A percentile compares a stretch with the other conserved stretches of the same genome.
Evolutionary conservation across 2,113 vertebrate species (phyloP).

Genomic region (Actenoides hombroni): DNA sequence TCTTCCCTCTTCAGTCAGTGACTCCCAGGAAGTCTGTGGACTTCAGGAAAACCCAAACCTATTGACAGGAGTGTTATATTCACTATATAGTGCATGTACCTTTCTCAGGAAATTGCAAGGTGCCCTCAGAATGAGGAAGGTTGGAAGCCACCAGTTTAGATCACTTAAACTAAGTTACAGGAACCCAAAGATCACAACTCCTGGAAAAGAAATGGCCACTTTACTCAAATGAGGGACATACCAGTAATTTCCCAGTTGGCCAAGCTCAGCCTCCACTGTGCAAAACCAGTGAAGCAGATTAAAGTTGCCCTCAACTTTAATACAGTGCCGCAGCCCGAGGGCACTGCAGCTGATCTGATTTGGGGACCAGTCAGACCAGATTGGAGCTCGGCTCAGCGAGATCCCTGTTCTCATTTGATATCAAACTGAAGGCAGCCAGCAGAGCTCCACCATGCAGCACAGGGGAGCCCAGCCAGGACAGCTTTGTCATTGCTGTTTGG

Average conservation of each 20-base stretch:
- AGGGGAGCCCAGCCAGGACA: background rate
- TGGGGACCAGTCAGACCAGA: slow-evolving; percentile 35
- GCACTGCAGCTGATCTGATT: slow-evolving; percentile 29
- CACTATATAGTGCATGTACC: accelerated
- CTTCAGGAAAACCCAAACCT: background rate
- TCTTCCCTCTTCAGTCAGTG: background rate
- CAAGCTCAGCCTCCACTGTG: background rate
- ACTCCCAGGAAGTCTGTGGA: background rate
- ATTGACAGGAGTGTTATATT: background rate
- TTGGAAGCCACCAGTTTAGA: background rate
- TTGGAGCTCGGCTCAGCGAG: background rate
- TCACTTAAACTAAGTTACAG: background rate
- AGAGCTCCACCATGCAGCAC: background rate
- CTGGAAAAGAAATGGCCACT: background rate
- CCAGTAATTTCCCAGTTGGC: slow-evolving; percentile 48
- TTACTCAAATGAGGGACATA: background rate
- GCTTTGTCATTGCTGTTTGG: background rate
- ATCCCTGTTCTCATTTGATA: slow-evolving; percentile 37
- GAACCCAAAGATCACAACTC: background rate
- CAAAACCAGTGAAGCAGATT: slow-evolving; percentile 12
- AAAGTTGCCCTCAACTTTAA: slow-evolving; percentile 57
- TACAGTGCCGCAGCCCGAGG: slow-evolving; percentile 2
- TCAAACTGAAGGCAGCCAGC: slow-evolving; percentile 27
- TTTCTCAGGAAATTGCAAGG: background rate
- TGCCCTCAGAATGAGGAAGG: background rate